phyloP scores from a whole-genome alignment of 35 echinoderm and acorn worm genomes.

The Diadema setosum region DNA sequence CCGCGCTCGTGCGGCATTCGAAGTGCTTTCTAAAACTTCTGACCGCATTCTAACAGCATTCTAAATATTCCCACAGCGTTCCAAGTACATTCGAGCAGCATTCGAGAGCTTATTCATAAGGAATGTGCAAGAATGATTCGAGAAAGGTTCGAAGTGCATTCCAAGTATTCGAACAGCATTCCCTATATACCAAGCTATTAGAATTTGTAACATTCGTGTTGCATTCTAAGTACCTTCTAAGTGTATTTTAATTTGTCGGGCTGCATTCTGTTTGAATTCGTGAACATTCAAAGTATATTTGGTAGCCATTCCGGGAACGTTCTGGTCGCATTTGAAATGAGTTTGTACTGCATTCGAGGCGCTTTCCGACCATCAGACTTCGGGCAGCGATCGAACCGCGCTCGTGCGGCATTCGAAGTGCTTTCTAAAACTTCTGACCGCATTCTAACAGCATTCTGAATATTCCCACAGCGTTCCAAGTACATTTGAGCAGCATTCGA shows the following conservation, averaged over 20 bases:
- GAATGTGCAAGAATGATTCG: not conserved
- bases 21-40: too few species aligned
- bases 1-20: too few species aligned
- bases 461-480: not conserved
- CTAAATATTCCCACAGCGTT: too few species aligned
- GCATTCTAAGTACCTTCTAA: not conserved
- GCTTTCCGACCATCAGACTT: not conserved
- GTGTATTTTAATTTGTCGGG: not conserved
- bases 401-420: not conserved
- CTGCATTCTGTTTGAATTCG: not conserved
- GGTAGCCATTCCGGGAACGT: not conserved
- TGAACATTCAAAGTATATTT: not conserved
- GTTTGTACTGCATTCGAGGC: not conserved
- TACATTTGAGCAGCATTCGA: not conserved
- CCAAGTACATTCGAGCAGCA: too few species aligned
- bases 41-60: too few species aligned
- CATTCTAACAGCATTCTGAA: not conserved
- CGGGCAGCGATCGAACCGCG: not conserved
- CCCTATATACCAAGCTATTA: too few species aligned
- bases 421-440: not conserved
- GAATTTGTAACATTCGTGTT: not conserved
- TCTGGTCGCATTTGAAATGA: not conserved
- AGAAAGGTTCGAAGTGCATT: not conserved
- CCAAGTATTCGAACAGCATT: too few species aligned
- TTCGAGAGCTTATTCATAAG: too few species aligned